phyloP scores from a whole-genome alignment of 2,797 vertebrate genomes.

The Podarcis lilfordi region DNA sequence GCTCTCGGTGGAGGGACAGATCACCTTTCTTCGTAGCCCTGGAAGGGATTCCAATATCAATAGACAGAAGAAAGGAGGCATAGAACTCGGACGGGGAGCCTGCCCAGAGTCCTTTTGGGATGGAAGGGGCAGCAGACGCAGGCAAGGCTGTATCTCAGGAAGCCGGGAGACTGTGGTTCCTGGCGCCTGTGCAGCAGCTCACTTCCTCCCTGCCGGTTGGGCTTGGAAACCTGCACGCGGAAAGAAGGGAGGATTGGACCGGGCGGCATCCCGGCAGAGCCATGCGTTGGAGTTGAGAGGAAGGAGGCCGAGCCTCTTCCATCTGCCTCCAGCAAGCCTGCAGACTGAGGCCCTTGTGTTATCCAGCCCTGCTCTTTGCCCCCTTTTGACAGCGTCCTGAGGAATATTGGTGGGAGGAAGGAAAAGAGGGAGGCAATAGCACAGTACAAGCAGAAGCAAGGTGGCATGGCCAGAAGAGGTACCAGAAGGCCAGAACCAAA shows the following conservation, averaged over 20 bases:
- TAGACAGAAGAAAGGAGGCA: constrained; percentile 63
- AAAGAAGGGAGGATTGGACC: neutral
- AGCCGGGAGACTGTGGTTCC: constrained; percentile 67
- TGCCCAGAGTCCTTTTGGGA: constrained; percentile 50
- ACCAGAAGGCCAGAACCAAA: too few relatives aligned
- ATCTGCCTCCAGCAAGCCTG: neutral
- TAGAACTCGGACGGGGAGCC: constrained; percentile 52
- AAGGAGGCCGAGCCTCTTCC: neutral
- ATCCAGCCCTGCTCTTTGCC: neutral
- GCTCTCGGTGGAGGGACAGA: constrained; percentile 47
- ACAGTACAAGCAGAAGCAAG: too few relatives aligned
- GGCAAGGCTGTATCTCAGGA: constrained; percentile 37
- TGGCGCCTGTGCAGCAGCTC: constrained; percentile 60
- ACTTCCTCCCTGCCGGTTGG: neutral
- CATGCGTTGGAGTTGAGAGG: neutral
- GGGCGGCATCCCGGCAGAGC: neutral
- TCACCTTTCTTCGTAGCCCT: constrained; percentile 51
- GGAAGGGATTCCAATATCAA: constrained; percentile 69
- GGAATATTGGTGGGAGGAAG: too few relatives aligned
- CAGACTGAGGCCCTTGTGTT: too few relatives aligned
- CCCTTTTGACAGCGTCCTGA: neutral
- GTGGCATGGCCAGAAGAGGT: too few relatives aligned
- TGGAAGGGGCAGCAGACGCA: constrained; percentile 27
- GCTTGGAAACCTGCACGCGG: neutral
- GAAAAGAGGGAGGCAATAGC: neutral